Evolutionary conservation across 2,797 vertebrate species (phyloP), one percentile per base, ranked within the genome.

Genomic region (Bufotes viridis): DNA sequence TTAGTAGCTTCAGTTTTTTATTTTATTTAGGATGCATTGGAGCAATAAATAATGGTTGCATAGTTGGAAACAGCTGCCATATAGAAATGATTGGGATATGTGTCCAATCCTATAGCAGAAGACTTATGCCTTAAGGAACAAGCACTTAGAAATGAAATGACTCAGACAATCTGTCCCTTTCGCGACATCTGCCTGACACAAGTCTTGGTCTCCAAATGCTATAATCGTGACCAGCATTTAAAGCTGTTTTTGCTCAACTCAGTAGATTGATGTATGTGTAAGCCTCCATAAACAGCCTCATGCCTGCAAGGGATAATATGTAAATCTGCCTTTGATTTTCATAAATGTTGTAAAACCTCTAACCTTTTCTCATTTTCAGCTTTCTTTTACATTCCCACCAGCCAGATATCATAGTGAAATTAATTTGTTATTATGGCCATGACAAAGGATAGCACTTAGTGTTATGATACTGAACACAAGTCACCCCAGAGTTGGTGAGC

Each of bases 391-490:
- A 78, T 65, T 67, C n/a, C 8, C 15, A 85, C 53, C 84, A 29
- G n/a, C 60, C 63, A 29, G 60, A 55, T 29, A 67, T 42, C 72
- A 78, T 85, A 65, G 42, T 63, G 24, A 78, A 85, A 85, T 85
- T 26, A 78, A 85, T 85, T 85, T 76, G 72, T 51, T 49, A 26
- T 78, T 85, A 67, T 78, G 78, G 84, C 74, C 26, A 53, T 78
- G 60, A 85, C 74, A 85, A 53, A 78, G 60, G 49, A 78, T 78
- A 53, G 74, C 60, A 74, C 53, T 85, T 85, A 63, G 82, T 78
- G 72, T 76, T 53, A 85, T 85, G 74, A 85, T 76, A 26, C n/a
- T 85, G 51, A 89, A 80, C 58, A 69, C 57, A 78, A 85, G 83
- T 78, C 72, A 85, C 83, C 70, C 14, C 34, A 20, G 58, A 85